phyloP scores from a whole-genome alignment of 2,797 vertebrate genomes.

The Crax fasciolata region DNA sequence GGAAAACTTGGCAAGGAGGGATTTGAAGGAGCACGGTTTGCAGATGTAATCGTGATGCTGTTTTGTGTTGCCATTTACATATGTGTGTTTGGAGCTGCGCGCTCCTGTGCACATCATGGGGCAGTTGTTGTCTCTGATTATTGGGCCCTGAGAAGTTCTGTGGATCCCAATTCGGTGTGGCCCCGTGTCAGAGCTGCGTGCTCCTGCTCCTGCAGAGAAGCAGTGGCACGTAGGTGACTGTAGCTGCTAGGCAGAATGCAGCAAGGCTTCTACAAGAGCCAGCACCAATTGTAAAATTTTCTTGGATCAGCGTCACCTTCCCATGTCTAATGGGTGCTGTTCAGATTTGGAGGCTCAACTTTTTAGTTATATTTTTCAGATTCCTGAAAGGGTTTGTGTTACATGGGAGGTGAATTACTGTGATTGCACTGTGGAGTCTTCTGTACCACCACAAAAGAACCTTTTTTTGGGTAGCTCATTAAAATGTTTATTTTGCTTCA shows the following conservation, averaged over 20 bases:
- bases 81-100: conserved; percentile 58
- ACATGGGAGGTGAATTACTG: not conserved
- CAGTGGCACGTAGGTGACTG: conserved; percentile 21
- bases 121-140: conserved; percentile 55
- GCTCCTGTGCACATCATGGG: conserved; percentile 54
- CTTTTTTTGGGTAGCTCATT: not conserved
- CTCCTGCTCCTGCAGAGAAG: not conserved
- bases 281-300: not conserved
- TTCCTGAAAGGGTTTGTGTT: conserved; percentile 22
- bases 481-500: not conserved
- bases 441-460: not conserved
- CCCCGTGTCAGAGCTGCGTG: not conserved
- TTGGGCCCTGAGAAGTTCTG: conserved; percentile 70
- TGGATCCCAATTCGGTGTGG: conserved; percentile 17
- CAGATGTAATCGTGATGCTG: not conserved
- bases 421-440: not conserved
- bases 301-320: not conserved
- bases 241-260: conserved; percentile 20
- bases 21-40: not conserved
- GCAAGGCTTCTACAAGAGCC: not conserved
- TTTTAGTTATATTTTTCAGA: not conserved
- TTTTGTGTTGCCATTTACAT: conserved; percentile 37
- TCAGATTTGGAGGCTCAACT: not conserved
- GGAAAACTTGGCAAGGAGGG: conserved; percentile 31
- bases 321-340: not conserved